Evolutionary conservation across 2,113 vertebrate genomes (phyloP), one percentile per base, ranked within the genome.

Genomic region (Calyptommatus sinebrachiatus): DNA sequence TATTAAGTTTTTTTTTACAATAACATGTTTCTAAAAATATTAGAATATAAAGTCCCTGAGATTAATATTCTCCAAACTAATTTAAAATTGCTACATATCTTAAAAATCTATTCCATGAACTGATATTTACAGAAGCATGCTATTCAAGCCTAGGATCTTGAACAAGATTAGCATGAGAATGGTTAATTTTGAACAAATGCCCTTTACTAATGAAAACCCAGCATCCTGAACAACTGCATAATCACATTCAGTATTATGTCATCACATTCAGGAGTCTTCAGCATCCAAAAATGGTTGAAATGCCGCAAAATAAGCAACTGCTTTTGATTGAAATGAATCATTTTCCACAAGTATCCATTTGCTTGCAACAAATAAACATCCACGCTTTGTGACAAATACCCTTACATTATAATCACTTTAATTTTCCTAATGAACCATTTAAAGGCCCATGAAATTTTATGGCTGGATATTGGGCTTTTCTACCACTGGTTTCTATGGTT

Each of bases 181-280:
- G 83, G 73, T 70, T 78, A 5, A 78, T 76, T 78, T 83, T 77
- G 79, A 85, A 83, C 28, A 79, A 77, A 76, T 63, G 12, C 20
- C 79, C 45, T 35, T n/a, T 77, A 45, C 16, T 79, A 11, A 76
- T 79, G 79, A 80, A 85, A 86, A 77, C 3, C 21, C 66, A 68
- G 22, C 76, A 69, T 7, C 45, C 4, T 66, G 7, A 28, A 26
- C 26, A 85, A 7, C 73, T 78, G 74, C 57, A 66, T 77, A 76
- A 84, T 20, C 18, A 73, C 80, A 88, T 71, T 53, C 65, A 1
- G 14, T 77, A 69, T n/a, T n/a, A n/a, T n/a, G n/a, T n/a, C n/a
- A n/a, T n/a, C n/a, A n/a, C n/a, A n/a, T n/a, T n/a, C n/a, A n/a
- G n/a, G n/a, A n/a, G n/a, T n/a, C n/a, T n/a, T n/a, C n/a, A n/a